Evolutionary conservation across 2,888 invertebrate genomes (phyloP).

Genomic region (Marronus borbonicus): DNA sequence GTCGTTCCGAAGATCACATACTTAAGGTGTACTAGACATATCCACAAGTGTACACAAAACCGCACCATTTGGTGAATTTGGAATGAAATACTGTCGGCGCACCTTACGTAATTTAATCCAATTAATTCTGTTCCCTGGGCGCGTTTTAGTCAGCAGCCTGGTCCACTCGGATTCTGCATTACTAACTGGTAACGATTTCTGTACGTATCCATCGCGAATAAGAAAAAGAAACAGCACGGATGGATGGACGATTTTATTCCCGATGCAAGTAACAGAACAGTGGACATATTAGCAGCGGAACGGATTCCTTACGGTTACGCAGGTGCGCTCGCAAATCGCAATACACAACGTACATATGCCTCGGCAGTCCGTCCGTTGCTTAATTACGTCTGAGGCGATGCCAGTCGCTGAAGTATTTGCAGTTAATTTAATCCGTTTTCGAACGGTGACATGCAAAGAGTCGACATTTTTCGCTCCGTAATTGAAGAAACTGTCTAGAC

Average conservation of each 20-base stretch:
- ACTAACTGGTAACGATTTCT: neutral
- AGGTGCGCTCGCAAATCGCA: constrained; percentile 9
- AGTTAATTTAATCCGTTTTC: constrained; percentile 20
- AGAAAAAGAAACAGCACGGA: constrained; percentile 1
- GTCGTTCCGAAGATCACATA: too few relatives aligned
- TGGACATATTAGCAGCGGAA: constrained; percentile 1
- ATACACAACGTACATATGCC: neutral
- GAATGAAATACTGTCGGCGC: constrained; percentile 18
- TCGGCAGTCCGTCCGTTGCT: neutral
- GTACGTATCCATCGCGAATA: neutral
- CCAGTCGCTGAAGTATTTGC: constrained; percentile 1
- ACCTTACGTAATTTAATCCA: constrained; percentile 32
- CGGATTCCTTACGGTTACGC: constrained; percentile 26
- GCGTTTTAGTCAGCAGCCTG: constrained; percentile 14
- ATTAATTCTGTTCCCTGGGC: constrained; percentile 25
- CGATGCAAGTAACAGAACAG: neutral
- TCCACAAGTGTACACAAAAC: neutral
- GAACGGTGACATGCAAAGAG: constrained; percentile 1
- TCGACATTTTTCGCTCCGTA: neutral
- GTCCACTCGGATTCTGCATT: neutral
- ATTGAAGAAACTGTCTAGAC: constrained; percentile 12
- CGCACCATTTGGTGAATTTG: neutral
- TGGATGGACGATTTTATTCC: constrained; percentile 1
- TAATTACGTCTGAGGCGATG: constrained; percentile 16
- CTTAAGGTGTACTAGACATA: neutral